Evolutionary conservation across 2,888 invertebrate species (phyloP).

Genomic region (Drosophila picticornis): DNA sequence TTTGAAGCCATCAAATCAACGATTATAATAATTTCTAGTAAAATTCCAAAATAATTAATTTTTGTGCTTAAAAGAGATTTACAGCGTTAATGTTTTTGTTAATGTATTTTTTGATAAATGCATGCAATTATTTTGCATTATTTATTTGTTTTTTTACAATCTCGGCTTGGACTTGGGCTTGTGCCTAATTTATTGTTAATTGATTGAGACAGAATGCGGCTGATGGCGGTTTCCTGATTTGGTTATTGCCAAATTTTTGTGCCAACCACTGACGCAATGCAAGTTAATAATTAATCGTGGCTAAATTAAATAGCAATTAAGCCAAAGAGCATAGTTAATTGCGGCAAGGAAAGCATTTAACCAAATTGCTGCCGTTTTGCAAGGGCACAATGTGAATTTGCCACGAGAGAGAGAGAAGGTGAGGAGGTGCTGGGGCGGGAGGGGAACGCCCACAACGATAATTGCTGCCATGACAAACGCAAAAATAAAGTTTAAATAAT

Average conservation of each 20-base stretch:
- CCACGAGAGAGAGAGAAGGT: background rate
- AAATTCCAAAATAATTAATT: background rate
- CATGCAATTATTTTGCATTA: background rate
- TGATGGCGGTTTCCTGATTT: slow-evolving; percentile 12
- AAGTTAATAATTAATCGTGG: slow-evolving; percentile 44
- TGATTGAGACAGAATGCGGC: slow-evolving; percentile 33
- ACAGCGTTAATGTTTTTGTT: background rate
- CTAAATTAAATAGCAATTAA: slow-evolving; percentile 68
- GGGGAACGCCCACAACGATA: slow-evolving; percentile 60
- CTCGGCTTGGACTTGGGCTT: background rate
- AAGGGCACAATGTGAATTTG: slow-evolving; percentile 48
- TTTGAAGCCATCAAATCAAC: background rate
- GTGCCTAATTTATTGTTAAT: slow-evolving; percentile 28
- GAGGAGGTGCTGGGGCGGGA: background rate
- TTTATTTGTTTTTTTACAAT: background rate
- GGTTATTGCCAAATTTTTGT: slow-evolving; percentile 13
- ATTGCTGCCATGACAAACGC: slow-evolving; percentile 80
- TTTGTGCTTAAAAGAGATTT: background rate
- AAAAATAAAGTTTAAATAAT: slow-evolving; percentile 80
- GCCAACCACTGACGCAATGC: slow-evolving; percentile 4
- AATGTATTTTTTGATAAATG: background rate
- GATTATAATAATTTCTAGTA: background rate
- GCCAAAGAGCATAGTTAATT: slow-evolving; percentile 48
- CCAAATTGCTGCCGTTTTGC: slow-evolving; percentile 57
- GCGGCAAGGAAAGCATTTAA: slow-evolving; percentile 47